Evolutionary conservation across 2,113 vertebrate species (phyloP), one percentile per base, ranked within the genome.

Genomic region (Parotia lawesii): DNA sequence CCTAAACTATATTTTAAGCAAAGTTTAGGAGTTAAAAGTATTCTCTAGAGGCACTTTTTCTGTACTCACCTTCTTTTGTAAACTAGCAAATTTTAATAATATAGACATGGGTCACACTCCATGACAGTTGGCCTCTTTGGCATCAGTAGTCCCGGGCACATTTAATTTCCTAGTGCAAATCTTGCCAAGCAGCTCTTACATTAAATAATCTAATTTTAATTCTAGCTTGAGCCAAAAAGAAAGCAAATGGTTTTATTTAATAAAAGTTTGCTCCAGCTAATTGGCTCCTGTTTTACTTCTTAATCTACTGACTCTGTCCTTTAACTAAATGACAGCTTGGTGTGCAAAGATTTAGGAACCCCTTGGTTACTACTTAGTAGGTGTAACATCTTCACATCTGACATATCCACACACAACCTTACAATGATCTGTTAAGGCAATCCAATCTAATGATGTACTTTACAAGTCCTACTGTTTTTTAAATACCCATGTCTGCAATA

Each of bases 141-240:
- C 70, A 87, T 64, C 70, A 71, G 48, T 44, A 86, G 50, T 81
- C 53, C 17, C 48, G 85, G 24, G 70, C 81, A 93, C 81, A 96
- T 93, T 89, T 95, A 85, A 94, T 95, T 96, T 93, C 25, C 81
- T 45, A 72, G 22, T 35, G 40, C 11, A 94, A 89, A 66, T 73
- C 50, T 73, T 67, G 87, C 87, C 95, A 93, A 85, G 45, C 6
- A 73, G 48, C 19, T 90, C 57, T 90, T 87, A 72, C 12, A 51
- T 89, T 84, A 96, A 86, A 87, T 78, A 89, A 89, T 67, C 47
- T 88, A 61, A 56, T 89, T 94, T 91, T 78, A 79, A 72, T 90
- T 87, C 27, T 62, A 75, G 11, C 44, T 78, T 78, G 40, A 91
- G 74, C 76, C 61, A 89, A 87, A 94, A 84, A 75, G 45, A 70